Percentiles rank a stretch among this genome's conserved stretches.
These are phyloP conservation scores for Chelon labrosus DNA, from an alignment of 2,797 vertebrate species.

Conservation along the genomic window DNA sequence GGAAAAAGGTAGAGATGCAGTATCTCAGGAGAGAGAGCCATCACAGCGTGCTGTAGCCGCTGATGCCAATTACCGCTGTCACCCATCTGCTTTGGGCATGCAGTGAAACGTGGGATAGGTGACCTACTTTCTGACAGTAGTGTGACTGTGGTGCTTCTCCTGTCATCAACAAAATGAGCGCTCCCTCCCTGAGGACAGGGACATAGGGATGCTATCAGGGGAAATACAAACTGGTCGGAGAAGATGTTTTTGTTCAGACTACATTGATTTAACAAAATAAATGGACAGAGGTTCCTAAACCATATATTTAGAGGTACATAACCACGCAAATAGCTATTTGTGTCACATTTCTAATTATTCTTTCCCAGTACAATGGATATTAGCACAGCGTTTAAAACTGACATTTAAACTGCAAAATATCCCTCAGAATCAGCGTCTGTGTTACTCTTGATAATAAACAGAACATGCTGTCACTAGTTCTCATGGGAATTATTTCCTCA, in stretches of 20 bases:
- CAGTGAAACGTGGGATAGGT: slow-evolving; percentile 73
- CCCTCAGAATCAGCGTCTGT: neutral
- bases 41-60: slow-evolving; percentile 59
- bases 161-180: slow-evolving; percentile 62
- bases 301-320: neutral
- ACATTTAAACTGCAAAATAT: neutral
- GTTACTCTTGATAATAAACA: neutral
- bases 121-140: slow-evolving; percentile 79
- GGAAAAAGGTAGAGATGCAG: slow-evolving; percentile 54
- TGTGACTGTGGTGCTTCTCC: slow-evolving; percentile 65
- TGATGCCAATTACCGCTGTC: slow-evolving; percentile 81
- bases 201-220: slow-evolving; percentile 29
- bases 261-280: neutral
- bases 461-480: too few species aligned
- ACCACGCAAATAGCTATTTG: neutral
- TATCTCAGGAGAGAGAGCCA: slow-evolving; percentile 66
- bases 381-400: neutral
- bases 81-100: slow-evolving; percentile 78
- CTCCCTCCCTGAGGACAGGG: slow-evolving; percentile 40
- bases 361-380: neutral
- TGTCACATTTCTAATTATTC: neutral
- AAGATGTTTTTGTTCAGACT: slow-evolving; percentile 11
- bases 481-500: too few species aligned
- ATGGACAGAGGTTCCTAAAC: neutral
- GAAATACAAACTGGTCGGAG: slow-evolving; percentile 28